Base-by-base conservation (phyloP, 2,888 invertebrate genomes). In the Lasioglossum zephyrum region DNA sequence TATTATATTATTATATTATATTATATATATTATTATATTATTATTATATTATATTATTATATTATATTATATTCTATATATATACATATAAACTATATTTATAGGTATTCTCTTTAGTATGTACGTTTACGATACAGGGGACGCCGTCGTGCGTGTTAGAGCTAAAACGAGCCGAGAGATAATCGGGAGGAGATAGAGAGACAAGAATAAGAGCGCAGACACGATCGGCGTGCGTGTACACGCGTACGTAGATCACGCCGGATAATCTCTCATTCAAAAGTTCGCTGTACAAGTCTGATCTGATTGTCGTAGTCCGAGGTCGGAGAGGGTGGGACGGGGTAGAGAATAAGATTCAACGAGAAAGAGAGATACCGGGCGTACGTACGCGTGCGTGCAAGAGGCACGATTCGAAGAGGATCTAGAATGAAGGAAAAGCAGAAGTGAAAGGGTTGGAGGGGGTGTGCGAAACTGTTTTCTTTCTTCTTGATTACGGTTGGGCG, bases 31-130 rank as follows among this genome's bases (percentile, higher is more conserved):
- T 86, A 88, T 85, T 80, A 87, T 88, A 85, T 79, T 79, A 79
- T 79, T 79, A 79, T 79, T 79, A 79, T 39, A 77, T 79, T 77
- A 79, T 88, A 85, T 81, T 79, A 87, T 86, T 87, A 88, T 86
- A 87, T 87, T 85, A 80, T 86, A 87, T 86, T 87, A 88, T 87
- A 87, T 87, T 85, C 77, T 86, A 87, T 87, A 88, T 86, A 89
- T 88, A 89, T 82, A 89, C 81, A 90, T 86, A 88, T 91, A 84
- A 90, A 88, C 91, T 93, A 94, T 94, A 94, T 94, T 94, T 94
- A 94, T 94, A 94, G 92, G 93, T 92, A 94, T 92, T 93, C 93
- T 93, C 93, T 93, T 93, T 92, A 93, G 94, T 92, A 92, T 93
- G 92, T 91, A 93, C 92, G 93, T 94, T 69, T 93, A 93, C 92